These are phyloP conservation scores for Hippocampus kuda DNA, from an alignment of 2,797 vertebrate genomes.

Conservation along the genomic window DNA sequence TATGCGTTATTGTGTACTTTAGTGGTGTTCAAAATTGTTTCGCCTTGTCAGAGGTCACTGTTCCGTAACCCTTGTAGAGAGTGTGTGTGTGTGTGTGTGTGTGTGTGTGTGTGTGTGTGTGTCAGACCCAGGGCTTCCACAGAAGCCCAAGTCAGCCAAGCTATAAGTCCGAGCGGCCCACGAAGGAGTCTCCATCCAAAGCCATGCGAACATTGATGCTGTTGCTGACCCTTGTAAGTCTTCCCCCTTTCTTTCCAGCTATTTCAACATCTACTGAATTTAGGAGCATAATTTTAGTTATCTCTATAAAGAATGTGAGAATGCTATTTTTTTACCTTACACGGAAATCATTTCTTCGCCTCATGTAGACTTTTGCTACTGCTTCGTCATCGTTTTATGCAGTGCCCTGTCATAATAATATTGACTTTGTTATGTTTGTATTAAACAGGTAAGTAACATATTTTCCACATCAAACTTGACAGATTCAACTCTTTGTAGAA, in stretches of 20 bases:
- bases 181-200: constrained; percentile 20
- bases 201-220: constrained; percentile 53
- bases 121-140: background rate
- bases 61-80: background rate
- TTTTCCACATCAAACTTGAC: too few species aligned
- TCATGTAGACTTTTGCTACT: background rate
- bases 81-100: background rate
- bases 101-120: background rate
- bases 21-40: background rate
- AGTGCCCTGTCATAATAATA: background rate
- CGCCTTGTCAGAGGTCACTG: background rate
- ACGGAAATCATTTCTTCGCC: background rate
- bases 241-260: constrained; percentile 4
- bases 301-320: background rate
- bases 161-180: constrained; percentile 6
- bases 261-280: background rate
- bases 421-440: too few species aligned
- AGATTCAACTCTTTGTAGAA: too few species aligned
- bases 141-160: background rate
- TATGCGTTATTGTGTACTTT: background rate
- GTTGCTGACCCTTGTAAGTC: constrained; percentile 64
- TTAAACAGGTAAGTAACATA: too few species aligned
- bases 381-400: background rate
- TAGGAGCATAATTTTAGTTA: background rate
- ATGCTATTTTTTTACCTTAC: background rate